A percentile compares a stretch with the other conserved stretches of the same genome.
These are phyloP conservation scores for Drosophila equinoxialis DNA, from an alignment of 1,140 invertebrate species.

Conservation along the genomic window DNA sequence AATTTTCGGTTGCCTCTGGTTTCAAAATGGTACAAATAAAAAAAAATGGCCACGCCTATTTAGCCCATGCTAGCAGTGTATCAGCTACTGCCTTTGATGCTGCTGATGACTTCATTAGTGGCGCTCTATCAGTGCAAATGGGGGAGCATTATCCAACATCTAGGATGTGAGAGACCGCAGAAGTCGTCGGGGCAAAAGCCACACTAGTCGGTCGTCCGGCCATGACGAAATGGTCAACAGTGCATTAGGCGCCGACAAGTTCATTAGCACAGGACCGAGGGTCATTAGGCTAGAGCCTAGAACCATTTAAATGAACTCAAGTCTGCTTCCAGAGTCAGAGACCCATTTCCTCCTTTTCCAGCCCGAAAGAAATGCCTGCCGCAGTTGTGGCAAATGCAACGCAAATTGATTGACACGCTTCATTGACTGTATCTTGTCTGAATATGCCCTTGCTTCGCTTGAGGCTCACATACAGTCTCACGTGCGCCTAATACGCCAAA, in stretches of 20 bases:
- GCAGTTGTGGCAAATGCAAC: constrained; percentile 32
- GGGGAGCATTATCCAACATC: constrained; percentile 53
- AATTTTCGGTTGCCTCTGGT: constrained; percentile 14
- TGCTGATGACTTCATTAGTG: constrained; percentile 78
- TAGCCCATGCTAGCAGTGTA: constrained; percentile 21
- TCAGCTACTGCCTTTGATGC: constrained; percentile 55
- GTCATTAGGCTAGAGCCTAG: constrained; percentile 55
- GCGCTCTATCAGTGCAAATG: constrained; percentile 76
- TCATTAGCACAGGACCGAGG: constrained; percentile 63
- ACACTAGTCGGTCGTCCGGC: constrained; percentile 9
- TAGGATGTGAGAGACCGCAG: constrained; percentile 56
- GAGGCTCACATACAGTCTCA: constrained; percentile 27
- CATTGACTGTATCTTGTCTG: constrained; percentile 33
- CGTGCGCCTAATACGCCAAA: constrained; percentile 72
- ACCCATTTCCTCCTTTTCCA: no score
- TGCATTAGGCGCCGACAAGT: constrained; percentile 68
- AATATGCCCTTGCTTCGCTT: neutral
- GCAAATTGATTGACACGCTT: constrained; percentile 72
- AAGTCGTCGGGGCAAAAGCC: constrained; percentile 63
- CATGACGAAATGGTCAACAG: constrained; percentile 27
- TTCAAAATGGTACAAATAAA: constrained; percentile 70
- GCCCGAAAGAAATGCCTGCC: constrained; percentile 6
- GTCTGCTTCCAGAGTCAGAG: constrained; percentile 20
- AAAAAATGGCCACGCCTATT: constrained; percentile 53
- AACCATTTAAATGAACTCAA: constrained; percentile 61